These are phyloP conservation scores for Anguilla rostrata DNA, from an alignment of 2,113 vertebrate species.

Conservation along the genomic window DNA sequence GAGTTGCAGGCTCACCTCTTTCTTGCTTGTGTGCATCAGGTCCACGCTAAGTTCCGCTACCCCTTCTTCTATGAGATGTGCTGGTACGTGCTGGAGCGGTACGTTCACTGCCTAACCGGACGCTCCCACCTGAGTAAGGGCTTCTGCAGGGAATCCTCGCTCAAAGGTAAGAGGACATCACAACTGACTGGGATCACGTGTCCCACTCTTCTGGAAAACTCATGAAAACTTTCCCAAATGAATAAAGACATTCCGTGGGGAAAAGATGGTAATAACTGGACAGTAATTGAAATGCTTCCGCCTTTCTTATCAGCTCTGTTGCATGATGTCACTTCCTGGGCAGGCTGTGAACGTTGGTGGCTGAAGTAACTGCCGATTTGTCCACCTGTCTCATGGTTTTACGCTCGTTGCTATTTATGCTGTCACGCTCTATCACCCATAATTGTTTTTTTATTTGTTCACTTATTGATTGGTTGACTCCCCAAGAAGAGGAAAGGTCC, in stretches of 20 bases:
- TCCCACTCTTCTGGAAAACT: no score
- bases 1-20: background rate
- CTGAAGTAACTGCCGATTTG: no score
- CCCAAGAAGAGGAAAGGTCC: no score
- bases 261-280: no score
- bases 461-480: no score
- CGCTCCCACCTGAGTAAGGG: conserved; percentile 85
- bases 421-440: background rate
- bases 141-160: conserved; percentile 75
- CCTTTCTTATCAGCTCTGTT: background rate
- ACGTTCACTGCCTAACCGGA: conserved; percentile 89
- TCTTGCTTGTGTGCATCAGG: conserved; percentile 66
- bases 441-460: no score
- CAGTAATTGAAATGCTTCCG: background rate
- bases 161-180: conserved; percentile 75
- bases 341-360: background rate
- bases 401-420: no score
- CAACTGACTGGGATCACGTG: background rate
- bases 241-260: no score
- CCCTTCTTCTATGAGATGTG: conserved; percentile 98
- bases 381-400: no score
- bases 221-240: background rate
- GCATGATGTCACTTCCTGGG: background rate
- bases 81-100: conserved; percentile 98
- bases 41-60: conserved; percentile 94